Percentiles rank a stretch among this genome's conserved stretches.
Conservation (phyloP, 2,797 vertebrate species). For the Emydoidea blandingii region DNA sequence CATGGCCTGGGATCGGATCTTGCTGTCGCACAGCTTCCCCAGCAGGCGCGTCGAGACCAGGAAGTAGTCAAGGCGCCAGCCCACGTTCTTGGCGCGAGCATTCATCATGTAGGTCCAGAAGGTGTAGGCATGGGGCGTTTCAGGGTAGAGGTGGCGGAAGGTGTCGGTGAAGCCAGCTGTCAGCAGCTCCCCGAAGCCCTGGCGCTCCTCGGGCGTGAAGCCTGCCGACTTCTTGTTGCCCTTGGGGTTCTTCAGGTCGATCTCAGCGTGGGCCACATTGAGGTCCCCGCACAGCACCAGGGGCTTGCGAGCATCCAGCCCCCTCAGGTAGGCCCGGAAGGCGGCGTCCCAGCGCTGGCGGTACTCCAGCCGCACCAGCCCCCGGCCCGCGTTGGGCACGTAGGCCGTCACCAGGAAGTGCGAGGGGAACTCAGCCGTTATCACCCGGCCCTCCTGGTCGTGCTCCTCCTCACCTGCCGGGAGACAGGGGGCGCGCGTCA, state of each 20-base stretch:
- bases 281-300: conserved; percentile 92
- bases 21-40: conserved; percentile 89
- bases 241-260: conserved; percentile 92
- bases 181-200: conserved; percentile 88
- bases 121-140: conserved; percentile 87
- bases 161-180: conserved; percentile 87
- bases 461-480: conserved; percentile 90
- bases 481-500: not conserved
- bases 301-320: conserved; percentile 87
- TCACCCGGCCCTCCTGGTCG: conserved; percentile 92
- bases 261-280: conserved; percentile 93
- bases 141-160: conserved; percentile 90
- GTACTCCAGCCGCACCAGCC: conserved; percentile 90
- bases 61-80: conserved; percentile 94
- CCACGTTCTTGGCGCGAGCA: conserved; percentile 89
- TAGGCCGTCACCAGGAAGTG: conserved; percentile 90
- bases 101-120: conserved; percentile 99
- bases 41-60: conserved; percentile 87
- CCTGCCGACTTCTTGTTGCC: conserved; percentile 93
- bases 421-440: conserved; percentile 89
- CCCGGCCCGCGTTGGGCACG: conserved; percentile 89
- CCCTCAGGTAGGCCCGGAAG: conserved; percentile 86
- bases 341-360: conserved; percentile 91
- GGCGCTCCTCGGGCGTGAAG: conserved; percentile 90
- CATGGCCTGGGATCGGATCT: conserved; percentile 89